Conservation (phyloP, 2,797 vertebrate genomes). For the Eulemur mongoz region DNA sequence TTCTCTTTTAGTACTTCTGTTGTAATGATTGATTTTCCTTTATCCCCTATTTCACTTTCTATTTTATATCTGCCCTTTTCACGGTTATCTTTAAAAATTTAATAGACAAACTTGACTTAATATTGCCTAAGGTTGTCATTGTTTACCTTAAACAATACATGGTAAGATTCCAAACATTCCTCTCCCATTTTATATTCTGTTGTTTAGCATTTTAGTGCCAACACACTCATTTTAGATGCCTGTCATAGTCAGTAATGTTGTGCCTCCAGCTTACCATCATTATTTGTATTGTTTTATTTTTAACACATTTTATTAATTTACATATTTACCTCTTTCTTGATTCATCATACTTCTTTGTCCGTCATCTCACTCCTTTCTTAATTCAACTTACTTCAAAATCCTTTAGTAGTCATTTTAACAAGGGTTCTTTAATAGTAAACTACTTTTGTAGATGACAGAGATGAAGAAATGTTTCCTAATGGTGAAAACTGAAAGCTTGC, state of each 20-base stretch:
- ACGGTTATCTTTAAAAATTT: background rate
- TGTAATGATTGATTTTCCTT: background rate
- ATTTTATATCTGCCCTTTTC: background rate
- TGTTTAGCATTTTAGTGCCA: background rate
- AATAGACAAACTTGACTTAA: background rate
- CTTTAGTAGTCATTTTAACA: background rate
- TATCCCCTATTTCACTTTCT: background rate
- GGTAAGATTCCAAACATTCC: background rate
- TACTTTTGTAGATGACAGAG: background rate
- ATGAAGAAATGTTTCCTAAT: background rate
- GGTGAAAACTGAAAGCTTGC: background rate
- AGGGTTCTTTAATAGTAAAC: background rate
- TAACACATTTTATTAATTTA: background rate
- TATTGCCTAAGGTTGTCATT: background rate
- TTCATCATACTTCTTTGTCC: background rate
- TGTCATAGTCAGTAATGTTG: background rate
- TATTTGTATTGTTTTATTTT: background rate
- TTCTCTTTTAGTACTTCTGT: background rate
- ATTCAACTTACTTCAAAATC: background rate
- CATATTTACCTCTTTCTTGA: background rate
- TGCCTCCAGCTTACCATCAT: background rate
- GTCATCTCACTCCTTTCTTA: background rate
- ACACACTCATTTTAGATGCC: background rate
- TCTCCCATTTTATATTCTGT: background rate
- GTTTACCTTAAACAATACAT: background rate